Evolutionary conservation across 2,797 vertebrate species (phyloP), one percentile per base, ranked within the genome.

Genomic region (Cetoscarus ocellatus): DNA sequence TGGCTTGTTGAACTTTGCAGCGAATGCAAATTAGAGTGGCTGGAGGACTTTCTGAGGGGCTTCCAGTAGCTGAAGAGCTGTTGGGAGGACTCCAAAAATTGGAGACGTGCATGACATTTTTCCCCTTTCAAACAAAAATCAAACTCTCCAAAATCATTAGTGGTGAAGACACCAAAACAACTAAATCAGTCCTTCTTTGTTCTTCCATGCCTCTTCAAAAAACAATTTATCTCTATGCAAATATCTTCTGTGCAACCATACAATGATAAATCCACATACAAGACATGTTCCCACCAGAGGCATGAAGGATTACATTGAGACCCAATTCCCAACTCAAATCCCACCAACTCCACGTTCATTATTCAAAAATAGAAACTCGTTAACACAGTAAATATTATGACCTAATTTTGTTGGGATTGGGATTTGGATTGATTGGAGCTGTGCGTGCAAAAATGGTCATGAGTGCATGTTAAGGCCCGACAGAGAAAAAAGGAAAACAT

Each of bases 341-440:
- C 87, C 73, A 71, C 77, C 57, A 89, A 87, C 78, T 82, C 82
- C 75, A 83, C 87, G 89, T 85, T 87, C 88, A 93, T 93, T 91
- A 93, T 91, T 90, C 83, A 81, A 93, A 92, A 94, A 93, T 94
- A 94, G 93, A 93, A 93, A 92, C 89, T 94, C 92, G 86, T 94
- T 94, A 94, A 91, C 91, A 88, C 70, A 64, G 88, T 90, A 91
- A 92, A 94, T 92, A 93, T 87, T 73, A 79, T 93, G 93, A 94
- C 92, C 93, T 89, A 71, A 85, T 93, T 94, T 90, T 15, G 12
- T 13, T 51, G 73, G 79, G 83, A 87, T 76, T 86, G 89, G 82
- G 86, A 87, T 86, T 88, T 77, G 74, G 62, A 63, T 67, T 70
- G 79, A 83, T 76, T 79, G 63, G 57, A 39, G 48, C 43, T 10